A percentile compares a stretch with the other conserved stretches of the same genome.
phyloP scores from a whole-genome alignment of 2,888 invertebrate species.

The Scaptomyza reducta region DNA sequence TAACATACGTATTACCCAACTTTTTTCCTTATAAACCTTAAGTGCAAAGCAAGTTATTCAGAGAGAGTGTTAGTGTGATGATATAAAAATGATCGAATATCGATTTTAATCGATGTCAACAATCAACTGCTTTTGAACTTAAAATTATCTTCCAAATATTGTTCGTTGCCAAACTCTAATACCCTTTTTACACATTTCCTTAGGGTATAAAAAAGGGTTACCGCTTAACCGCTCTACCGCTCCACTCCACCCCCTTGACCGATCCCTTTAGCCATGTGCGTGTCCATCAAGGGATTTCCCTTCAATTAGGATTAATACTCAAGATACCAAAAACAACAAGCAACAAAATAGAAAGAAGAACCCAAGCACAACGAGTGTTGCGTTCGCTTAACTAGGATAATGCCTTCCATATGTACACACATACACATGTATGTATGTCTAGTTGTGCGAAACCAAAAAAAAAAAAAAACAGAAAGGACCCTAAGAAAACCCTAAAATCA shows the following conservation, averaged over 20 bases:
- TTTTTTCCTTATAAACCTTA: background rate
- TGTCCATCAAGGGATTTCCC: conserved; percentile 81
- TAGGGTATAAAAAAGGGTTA: conserved; percentile 58
- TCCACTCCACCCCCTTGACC: conserved; percentile 1
- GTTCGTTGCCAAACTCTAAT: background rate
- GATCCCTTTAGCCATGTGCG: conserved; percentile 49
- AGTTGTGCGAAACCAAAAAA: conserved; percentile 9
- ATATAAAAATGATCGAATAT: background rate
- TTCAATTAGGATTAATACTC: conserved; percentile 83
- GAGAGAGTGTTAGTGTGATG: too few relatives aligned
- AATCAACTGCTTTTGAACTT: background rate
- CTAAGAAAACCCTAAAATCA: conserved; percentile 28
- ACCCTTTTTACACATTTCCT: background rate
- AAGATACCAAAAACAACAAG: conserved; percentile 65
- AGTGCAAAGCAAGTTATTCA: too few relatives aligned
- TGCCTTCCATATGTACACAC: conserved; percentile 37
- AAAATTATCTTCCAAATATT: background rate
- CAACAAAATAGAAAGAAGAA: conserved; percentile 15
- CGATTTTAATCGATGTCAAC: background rate
- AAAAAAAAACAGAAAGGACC: background rate
- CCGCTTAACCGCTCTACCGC: conserved; percentile 43
- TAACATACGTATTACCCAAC: background rate
- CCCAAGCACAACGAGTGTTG: conserved; percentile 29
- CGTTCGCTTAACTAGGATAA: conserved; percentile 64
- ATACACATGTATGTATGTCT: conserved; percentile 2